phyloP scores from a whole-genome alignment of 2,888 invertebrate species.

The Scelioninae gen. 1 region DNA sequence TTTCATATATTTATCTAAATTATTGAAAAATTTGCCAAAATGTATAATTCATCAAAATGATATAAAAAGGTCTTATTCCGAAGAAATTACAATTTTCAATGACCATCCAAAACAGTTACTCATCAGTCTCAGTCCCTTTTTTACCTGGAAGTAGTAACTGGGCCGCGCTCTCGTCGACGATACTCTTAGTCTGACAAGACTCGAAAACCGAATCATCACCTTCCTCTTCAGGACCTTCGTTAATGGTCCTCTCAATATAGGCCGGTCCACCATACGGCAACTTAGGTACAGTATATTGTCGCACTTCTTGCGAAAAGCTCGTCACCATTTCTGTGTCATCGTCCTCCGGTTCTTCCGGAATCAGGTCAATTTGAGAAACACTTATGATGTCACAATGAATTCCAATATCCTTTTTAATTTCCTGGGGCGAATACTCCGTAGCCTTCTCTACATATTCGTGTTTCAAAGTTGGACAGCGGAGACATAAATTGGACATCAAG shows the following conservation, averaged over 20 bases:
- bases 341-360: slow-evolving; percentile 7
- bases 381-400: slow-evolving; percentile 42
- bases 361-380: slow-evolving; percentile 10
- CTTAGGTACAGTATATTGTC: slow-evolving; percentile 44
- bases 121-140: slow-evolving; percentile 13
- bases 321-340: slow-evolving; percentile 35
- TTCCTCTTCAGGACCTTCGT: slow-evolving; percentile 81
- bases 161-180: slow-evolving; percentile 38
- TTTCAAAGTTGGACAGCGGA: slow-evolving; percentile 49
- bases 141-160: slow-evolving; percentile 59
- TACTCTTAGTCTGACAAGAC: slow-evolving; percentile 70
- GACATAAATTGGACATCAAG: slow-evolving; percentile 21
- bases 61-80: too few relatives aligned
- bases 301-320: slow-evolving; percentile 48
- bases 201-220: slow-evolving; percentile 83
- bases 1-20: too few relatives aligned
- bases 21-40: too few relatives aligned
- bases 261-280: slow-evolving; percentile 76
- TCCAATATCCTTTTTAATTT: slow-evolving; percentile 42
- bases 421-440: slow-evolving; percentile 65
- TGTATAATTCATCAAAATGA: too few relatives aligned
- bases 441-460: slow-evolving; percentile 54
- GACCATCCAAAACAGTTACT: too few relatives aligned
- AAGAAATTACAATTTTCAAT: too few relatives aligned
- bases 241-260: slow-evolving; percentile 80